Base-by-base conservation (phyloP, 2,113 vertebrate species). In the Myxocyprinus asiaticus region DNA sequence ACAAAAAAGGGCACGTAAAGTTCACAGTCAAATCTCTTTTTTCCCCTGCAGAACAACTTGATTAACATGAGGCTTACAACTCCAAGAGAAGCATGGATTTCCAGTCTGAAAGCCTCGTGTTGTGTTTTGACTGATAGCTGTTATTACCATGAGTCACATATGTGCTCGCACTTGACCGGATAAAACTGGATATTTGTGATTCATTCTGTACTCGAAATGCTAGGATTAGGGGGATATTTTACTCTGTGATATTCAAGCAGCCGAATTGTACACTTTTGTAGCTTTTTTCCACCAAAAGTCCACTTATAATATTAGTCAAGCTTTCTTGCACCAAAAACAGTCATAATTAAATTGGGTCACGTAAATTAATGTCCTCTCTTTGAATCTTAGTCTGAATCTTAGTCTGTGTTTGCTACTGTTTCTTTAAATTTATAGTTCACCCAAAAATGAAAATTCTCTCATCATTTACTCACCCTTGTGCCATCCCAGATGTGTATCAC, bases 121-220 rank as follows among this genome's bases (percentile, higher is more conserved):
- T 47, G 10, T 44, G 9, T 17, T 63, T 61, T 50, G 71, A 74
- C 6, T 63, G 71, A 74, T 63, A 22, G 33, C 33, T 71, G 69
- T 71, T 71, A 71, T 58, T 33, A 42, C 33, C 53, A 44, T 71
- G 55, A 59, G 55, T 17, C 55, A 22, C 5, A 9, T 42, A 17
- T 72, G 69, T 72, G 12, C 14, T 72, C 42, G 58, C n/a, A n/a
- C 55, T 59, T 72, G 42, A 72, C 70, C 47, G 70, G 43, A 71
- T 71, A 33, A 9, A 11, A 68, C 67, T n/a, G 48, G 48, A 67
- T 45, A 58, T 43, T 42, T 22, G 14, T 44, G 51, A 71, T n/a
- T 56, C 68, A 10, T n/a, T 71, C 11, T 43, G 51, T 58, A 8
- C 42, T 6, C n/a, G 6, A 58, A n/a, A 7, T 2, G 14, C 14